phyloP scores from a whole-genome alignment of 2,113 vertebrate genomes.

The Romanogobio albipinnatus region DNA sequence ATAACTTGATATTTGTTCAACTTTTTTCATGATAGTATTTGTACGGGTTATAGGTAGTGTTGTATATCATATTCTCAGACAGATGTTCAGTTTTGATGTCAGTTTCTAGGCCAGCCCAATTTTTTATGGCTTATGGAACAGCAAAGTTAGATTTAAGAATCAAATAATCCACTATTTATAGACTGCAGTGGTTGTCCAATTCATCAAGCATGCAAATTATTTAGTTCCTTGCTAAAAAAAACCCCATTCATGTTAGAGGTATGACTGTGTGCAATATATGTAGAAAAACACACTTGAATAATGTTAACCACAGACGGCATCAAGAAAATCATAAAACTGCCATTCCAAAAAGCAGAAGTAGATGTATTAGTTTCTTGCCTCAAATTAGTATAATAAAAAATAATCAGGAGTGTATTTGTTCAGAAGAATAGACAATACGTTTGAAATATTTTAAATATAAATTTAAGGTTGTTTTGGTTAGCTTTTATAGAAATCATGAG shows the following conservation, averaged over 20 bases:
- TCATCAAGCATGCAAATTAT: background rate
- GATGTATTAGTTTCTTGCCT: background rate
- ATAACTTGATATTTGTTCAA: background rate
- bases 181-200: background rate
- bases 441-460: background rate
- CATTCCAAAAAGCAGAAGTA: background rate
- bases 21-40: background rate
- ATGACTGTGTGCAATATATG: background rate
- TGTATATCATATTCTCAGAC: background rate
- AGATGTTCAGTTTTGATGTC: background rate
- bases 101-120: background rate
- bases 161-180: background rate
- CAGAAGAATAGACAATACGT: background rate
- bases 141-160: background rate
- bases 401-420: background rate
- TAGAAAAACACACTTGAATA: background rate
- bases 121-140: background rate
- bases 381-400: background rate
- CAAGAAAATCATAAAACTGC: background rate
- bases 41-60: background rate
- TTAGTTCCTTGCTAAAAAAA: background rate
- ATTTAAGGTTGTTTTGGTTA: background rate
- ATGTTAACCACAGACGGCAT: background rate
- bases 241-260: background rate
- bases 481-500: background rate